phyloP scores from a whole-genome alignment of 1,140 invertebrate species.

The Lordiphosa stackelbergi region DNA sequence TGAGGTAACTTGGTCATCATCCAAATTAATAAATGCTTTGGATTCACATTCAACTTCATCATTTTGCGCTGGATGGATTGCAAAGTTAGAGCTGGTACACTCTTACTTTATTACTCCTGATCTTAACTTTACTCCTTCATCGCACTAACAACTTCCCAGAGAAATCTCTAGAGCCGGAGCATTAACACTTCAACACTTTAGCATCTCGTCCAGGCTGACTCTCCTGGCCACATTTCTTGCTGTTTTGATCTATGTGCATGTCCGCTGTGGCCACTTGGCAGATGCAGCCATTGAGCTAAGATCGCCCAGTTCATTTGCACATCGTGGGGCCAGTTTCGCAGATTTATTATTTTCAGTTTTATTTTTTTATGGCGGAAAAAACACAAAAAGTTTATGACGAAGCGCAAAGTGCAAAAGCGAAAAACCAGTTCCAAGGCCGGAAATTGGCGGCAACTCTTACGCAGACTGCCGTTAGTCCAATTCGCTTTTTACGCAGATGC shows the following conservation, averaged over 20 bases:
- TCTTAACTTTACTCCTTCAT: too few species aligned
- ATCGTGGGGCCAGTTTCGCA: constrained; percentile 42
- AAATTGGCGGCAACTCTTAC: constrained; percentile 45
- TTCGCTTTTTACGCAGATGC: constrained; percentile 18
- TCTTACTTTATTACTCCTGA: too few species aligned
- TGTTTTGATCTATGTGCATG: constrained; percentile 37
- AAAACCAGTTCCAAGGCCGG: constrained; percentile 47
- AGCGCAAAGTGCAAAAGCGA: constrained; percentile 11
- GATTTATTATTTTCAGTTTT: constrained; percentile 52
- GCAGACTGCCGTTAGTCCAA: constrained; percentile 58
- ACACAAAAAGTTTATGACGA: constrained; percentile 49
- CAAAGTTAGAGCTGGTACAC: too few species aligned
- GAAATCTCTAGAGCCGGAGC: constrained; percentile 9
- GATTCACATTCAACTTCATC: too few species aligned
- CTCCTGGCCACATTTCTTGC: constrained; percentile 4
- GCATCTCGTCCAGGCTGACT: background rate
- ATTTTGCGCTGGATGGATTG: too few species aligned
- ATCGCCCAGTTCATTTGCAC: constrained; percentile 59
- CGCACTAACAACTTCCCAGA: too few species aligned
- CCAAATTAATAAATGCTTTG: too few species aligned
- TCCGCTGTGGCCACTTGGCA: constrained; percentile 52
- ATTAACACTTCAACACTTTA: constrained; percentile 16
- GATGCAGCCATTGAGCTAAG: constrained; percentile 35
- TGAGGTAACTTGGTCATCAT: too few species aligned
- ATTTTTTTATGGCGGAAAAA: constrained; percentile 23